A percentile compares a stretch with the other conserved stretches of the same genome.
Evolutionary conservation across 1,140 invertebrate genomes (phyloP).

Genomic region (Augochlora pura): DNA sequence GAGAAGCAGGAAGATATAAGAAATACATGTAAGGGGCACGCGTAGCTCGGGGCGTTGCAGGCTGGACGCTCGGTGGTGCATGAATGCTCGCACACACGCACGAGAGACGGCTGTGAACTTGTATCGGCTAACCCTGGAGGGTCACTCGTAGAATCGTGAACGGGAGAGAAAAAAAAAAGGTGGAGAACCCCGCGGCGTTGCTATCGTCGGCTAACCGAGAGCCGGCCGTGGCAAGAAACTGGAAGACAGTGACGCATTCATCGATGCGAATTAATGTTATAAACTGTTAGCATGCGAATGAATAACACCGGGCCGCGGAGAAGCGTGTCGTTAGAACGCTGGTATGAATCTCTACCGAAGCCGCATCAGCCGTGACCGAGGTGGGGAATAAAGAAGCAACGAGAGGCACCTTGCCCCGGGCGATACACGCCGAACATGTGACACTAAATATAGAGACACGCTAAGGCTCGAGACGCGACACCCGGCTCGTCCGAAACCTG

Average conservation of each 20-base stretch:
- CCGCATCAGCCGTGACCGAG: not conserved
- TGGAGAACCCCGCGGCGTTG: not conserved
- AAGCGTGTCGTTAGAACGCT: not conserved
- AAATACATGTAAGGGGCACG: not conserved
- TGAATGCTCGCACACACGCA: conserved; percentile 25
- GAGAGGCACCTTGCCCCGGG: conserved; percentile 45
- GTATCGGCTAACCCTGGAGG: conserved; percentile 44
- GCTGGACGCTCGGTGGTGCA: conserved; percentile 27
- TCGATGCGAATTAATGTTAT: conserved; percentile 22
- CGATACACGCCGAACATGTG: conserved; percentile 54
- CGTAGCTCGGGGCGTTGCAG: conserved; percentile 40
- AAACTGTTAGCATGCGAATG: conserved; percentile 1
- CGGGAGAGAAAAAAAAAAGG: conserved; percentile 1
- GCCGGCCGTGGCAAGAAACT: not conserved
- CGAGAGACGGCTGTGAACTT: not conserved
- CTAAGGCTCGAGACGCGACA: conserved; percentile 29
- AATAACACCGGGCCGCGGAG: not conserved
- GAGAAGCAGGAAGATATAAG: conserved; percentile 37
- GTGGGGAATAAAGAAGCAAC: not conserved
- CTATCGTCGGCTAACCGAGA: conserved; percentile 13
- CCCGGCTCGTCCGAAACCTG: conserved; percentile 44
- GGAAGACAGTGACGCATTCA: conserved; percentile 20
- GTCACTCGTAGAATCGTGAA: conserved; percentile 27
- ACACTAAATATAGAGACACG: conserved; percentile 60
- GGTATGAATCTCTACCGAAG: not conserved